Evolutionary conservation across 2,113 vertebrate species (phyloP), one percentile per base, ranked within the genome.

Genomic region (Girardinichthys multiradiatus): DNA sequence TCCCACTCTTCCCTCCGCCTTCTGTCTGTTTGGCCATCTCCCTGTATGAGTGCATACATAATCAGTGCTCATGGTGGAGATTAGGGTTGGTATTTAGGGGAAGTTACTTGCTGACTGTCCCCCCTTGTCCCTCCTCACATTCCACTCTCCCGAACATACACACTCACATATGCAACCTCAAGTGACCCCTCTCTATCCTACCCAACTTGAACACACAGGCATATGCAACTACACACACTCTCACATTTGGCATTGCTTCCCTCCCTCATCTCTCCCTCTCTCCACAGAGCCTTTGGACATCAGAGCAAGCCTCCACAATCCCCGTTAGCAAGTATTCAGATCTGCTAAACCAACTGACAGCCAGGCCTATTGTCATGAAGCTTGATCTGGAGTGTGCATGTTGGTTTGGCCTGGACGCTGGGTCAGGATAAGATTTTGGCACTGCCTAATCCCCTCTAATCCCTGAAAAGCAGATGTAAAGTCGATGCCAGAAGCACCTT

Each of bases 381-480:
- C 88, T 81, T 84, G 81, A 82, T 76, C 79, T 79, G 86, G 85
- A 82, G 88, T 86, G 76, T 75, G 86, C 72, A 66, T 92, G 90
- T 94, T 93, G 87, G 83, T 93, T 92, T 89, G 87, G 89, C 82
- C 74, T 12, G 75, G 87, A 57, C 54, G 51, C 67, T 76, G 81
- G 86, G 85, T 92, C 90, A 87, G 83, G 69, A 86, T 81, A 86
- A 90, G 83, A 72, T 91, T 94, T 91, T 80, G 81, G 92, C 89
- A 85, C 85, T 61, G 30, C 57, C 82, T 86, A 85, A 93, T 93
- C 91, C 84, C 63, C 69, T 73, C 74, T 93, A 93, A 94, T 94
- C 89, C 91, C 73, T 67, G 61, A 84, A 81, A 88, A 88, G 85
- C 85, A 84, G 71, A 76, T 74, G 71, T 62, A 84, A 81, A 87